Evolutionary conservation across 1,140 invertebrate species (phyloP).

Genomic region (Papilio glaucus): DNA sequence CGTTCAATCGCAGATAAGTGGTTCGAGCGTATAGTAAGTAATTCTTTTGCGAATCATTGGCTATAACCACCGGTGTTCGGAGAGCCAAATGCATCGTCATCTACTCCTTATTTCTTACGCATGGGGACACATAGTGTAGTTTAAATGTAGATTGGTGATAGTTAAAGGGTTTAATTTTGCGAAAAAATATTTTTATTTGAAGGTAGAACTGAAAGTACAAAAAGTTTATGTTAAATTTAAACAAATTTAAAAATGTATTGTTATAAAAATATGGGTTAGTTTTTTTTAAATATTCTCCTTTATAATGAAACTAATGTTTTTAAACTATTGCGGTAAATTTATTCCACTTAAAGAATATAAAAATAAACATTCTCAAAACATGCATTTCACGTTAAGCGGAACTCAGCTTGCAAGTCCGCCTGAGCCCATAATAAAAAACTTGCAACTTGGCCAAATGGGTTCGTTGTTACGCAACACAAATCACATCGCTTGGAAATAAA

Average conservation of each 20-base stretch:
- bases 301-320: not conserved
- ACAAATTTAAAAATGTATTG: not conserved
- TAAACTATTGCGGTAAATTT: not conserved
- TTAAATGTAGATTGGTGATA: too few relatives aligned
- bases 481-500: conserved; percentile 31
- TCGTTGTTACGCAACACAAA: conserved; percentile 34
- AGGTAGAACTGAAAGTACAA: too few relatives aligned
- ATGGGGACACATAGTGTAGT: too few relatives aligned
- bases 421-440: conserved; percentile 34
- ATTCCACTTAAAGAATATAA: conserved; percentile 11
- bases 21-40: too few relatives aligned
- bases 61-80: too few relatives aligned
- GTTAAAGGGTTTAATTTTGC: too few relatives aligned
- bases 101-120: too few relatives aligned
- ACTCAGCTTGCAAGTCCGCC: conserved; percentile 32
- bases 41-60: too few relatives aligned
- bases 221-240: too few relatives aligned
- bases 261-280: not conserved
- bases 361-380: conserved; percentile 24
- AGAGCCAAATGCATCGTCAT: too few relatives aligned
- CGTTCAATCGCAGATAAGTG: too few relatives aligned
- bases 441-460: conserved; percentile 28
- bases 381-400: conserved; percentile 37
- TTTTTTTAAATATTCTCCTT: not conserved
- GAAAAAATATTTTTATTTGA: too few relatives aligned